These are phyloP conservation scores for Sebastes variabilis DNA, from an alignment of 2,797 vertebrate species.

Conservation along the genomic window DNA sequence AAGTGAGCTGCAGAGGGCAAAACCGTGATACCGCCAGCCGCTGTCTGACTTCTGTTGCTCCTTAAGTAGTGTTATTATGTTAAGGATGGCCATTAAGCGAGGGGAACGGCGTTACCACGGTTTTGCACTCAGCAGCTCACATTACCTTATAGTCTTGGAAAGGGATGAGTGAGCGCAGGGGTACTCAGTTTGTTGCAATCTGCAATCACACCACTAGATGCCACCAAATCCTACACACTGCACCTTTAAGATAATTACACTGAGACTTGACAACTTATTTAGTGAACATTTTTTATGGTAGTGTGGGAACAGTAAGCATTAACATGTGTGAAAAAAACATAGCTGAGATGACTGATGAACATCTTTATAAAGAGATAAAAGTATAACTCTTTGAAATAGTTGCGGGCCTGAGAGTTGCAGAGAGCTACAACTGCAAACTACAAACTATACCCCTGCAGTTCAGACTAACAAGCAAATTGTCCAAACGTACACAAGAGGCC, in stretches of 20 bases:
- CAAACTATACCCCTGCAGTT: conserved; percentile 27
- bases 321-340: neutral
- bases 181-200: too few relatives aligned
- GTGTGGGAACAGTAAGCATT: neutral
- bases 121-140: too few relatives aligned
- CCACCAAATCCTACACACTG: too few relatives aligned
- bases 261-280: neutral
- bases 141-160: too few relatives aligned
- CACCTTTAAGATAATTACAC: neutral
- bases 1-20: too few relatives aligned
- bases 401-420: neutral
- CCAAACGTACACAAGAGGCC: conserved; percentile 23
- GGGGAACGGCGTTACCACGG: too few relatives aligned
- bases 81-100: too few relatives aligned
- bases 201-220: too few relatives aligned
- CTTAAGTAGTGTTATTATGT: too few relatives aligned
- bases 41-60: too few relatives aligned
- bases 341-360: neutral
- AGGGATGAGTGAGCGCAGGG: too few relatives aligned
- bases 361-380: neutral
- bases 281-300: neutral
- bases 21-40: too few relatives aligned
- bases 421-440: neutral
- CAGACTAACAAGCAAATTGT: conserved; percentile 18
- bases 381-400: neutral